A percentile compares a stretch with the other conserved stretches of the same genome.
Conservation (phyloP, 2,113 vertebrate genomes). For the Trogon melanurus region DNA sequence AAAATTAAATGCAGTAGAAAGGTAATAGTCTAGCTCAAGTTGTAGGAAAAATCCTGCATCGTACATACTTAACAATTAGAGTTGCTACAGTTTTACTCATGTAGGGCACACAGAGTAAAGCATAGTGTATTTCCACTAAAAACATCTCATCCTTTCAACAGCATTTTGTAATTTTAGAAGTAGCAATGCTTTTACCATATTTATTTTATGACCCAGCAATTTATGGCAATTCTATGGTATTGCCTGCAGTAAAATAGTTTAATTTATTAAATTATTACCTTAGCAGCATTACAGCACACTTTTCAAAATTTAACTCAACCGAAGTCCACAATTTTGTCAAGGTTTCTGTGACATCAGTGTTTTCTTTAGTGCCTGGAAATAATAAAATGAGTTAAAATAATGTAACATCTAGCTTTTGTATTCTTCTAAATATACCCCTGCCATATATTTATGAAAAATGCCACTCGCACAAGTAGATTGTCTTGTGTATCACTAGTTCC, state of each 20-base stretch:
- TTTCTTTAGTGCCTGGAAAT: slow-evolving; percentile 83
- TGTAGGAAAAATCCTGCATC: not conserved
- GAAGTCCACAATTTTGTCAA: slow-evolving; percentile 81
- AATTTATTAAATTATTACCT: slow-evolving; percentile 77
- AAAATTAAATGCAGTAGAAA: not conserved
- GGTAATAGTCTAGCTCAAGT: not conserved
- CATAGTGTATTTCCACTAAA: not conserved
- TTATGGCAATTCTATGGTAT: not conserved
- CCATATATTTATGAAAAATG: not conserved
- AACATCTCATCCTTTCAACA: not conserved
- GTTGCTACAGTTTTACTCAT: not conserved
- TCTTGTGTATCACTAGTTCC: not conserved
- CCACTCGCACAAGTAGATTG: not conserved
- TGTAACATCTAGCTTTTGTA: not conserved
- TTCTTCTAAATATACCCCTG: not conserved
- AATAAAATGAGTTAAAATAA: not conserved
- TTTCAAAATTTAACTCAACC: slow-evolving; percentile 80
- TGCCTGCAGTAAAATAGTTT: not conserved
- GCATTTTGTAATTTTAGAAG: not conserved
- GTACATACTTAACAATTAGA: not conserved
- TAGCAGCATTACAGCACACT: slow-evolving; percentile 79
- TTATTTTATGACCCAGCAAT: not conserved
- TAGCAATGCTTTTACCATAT: not conserved
- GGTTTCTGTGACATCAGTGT: slow-evolving; percentile 72
- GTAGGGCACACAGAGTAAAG: not conserved